A percentile compares a stretch with the other conserved stretches of the same genome.
Evolutionary conservation across 1,140 invertebrate genomes (phyloP).

Genomic region (Ips nitidus): DNA sequence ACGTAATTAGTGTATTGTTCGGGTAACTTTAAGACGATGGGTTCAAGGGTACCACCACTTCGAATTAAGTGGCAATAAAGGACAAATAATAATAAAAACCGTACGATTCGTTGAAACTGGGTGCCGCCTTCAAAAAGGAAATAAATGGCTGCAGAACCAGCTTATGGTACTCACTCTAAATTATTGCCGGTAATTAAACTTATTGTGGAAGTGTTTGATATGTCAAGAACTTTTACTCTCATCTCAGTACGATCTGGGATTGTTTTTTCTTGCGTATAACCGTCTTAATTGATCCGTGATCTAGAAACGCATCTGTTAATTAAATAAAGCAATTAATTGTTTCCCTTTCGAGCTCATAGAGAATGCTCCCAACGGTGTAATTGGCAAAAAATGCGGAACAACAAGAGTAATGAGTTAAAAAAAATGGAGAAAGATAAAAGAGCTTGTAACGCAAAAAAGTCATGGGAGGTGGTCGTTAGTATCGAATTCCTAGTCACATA

Average conservation of each 20-base stretch:
- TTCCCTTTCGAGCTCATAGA: conserved; percentile 5
- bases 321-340: conserved; percentile 6
- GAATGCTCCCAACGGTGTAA: not conserved
- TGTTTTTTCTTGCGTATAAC: not conserved
- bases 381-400: not conserved
- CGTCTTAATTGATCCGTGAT: conserved; percentile 5
- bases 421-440: not conserved
- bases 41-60: too few species aligned
- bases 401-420: not conserved
- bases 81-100: not conserved
- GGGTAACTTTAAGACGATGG: too few species aligned
- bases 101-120: not conserved
- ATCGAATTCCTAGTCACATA: not conserved
- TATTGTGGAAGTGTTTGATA: conserved; percentile 4
- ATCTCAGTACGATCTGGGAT: not conserved
- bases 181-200: conserved; percentile 3
- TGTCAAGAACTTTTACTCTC: conserved; percentile 6
- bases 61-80: too few species aligned
- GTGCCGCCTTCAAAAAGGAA: conserved; percentile 3
- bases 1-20: too few species aligned
- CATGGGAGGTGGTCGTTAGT: not conserved
- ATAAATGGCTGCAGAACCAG: not conserved
- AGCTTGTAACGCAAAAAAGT: not conserved
- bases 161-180: conserved; percentile 2
- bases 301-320: conserved; percentile 3